Base-by-base conservation (phyloP, 1,140 invertebrate species). In the Panagrolaimus sp. region DNA sequence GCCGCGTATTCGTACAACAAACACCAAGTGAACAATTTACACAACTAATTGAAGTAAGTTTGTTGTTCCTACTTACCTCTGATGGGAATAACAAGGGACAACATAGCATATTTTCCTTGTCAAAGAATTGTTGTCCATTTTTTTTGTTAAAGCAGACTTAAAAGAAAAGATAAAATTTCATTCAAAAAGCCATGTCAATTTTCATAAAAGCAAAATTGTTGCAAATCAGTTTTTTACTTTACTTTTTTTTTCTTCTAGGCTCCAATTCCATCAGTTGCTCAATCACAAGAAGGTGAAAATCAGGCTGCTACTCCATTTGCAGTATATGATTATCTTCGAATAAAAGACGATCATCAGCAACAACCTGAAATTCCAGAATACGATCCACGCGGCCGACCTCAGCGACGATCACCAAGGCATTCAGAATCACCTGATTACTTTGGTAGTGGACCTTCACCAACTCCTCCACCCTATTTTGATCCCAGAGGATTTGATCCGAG, bases 1-100 rank as follows among this genome's bases (percentile, higher is more conserved):
- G 80, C 7, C 81, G 80, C 1, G 80, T 82, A 3, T 82, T 82
- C 65, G 80, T 82, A 25, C 80, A 83, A 46, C 80, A 82, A 71
- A 82, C 80, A n/a, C 78, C 81, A 14, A 77, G 81, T 11, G 80
- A 82, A 44, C 76, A 83, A 63, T 53, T 81, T 9, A 79, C 78
- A 25, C 75, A 83, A 65, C 48, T 74, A 11, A 65, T 80, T 43
- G 69, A 74, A 82, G 57, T 53, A 78, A 5, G 77, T 76, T 38
- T 43, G 68, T 38, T 51, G 46, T 47, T 20, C 16, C n/a, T n/a
- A n/a, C n/a, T n/a, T n/a, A n/a, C n/a, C n/a, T n/a, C n/a, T n/a
- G n/a, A n/a, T n/a, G n/a, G n/a, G n/a, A n/a, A n/a, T n/a, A n/a
- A n/a, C n/a, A n/a, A n/a, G n/a, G n/a, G n/a, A n/a, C n/a, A n/a